A percentile compares a stretch with the other conserved stretches of the same genome.
Evolutionary conservation across 1,140 invertebrate species (phyloP).

Genomic region (Aphis gossypii): DNA sequence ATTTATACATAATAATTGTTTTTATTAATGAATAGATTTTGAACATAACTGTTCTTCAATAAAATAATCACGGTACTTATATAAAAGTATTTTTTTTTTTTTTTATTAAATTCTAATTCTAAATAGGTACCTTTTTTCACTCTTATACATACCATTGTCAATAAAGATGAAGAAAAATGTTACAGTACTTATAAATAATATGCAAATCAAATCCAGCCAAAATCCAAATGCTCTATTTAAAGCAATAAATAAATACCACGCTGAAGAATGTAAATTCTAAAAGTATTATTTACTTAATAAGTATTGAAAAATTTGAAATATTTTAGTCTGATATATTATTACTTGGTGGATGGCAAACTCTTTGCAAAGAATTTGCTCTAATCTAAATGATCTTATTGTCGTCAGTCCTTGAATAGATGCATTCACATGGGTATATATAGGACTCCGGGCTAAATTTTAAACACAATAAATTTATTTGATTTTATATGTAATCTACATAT

Average conservation of each 20-base stretch:
- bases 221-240: conserved; percentile 85
- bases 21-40: too few species aligned
- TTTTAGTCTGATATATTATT: background rate
- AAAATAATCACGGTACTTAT: too few species aligned
- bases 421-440: conserved; percentile 87
- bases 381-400: conserved; percentile 86
- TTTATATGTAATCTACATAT: conserved; percentile 14
- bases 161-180: conserved; percentile 76
- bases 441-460: conserved; percentile 71
- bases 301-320: too few species aligned
- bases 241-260: conserved; percentile 77
- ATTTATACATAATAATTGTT: too few species aligned
- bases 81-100: too few species aligned
- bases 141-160: conserved; percentile 62
- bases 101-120: conserved; percentile 61
- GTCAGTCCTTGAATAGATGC: conserved; percentile 86
- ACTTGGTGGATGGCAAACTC: conserved; percentile 84
- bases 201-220: conserved; percentile 80
- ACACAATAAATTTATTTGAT: too few species aligned
- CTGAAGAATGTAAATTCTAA: conserved; percentile 72
- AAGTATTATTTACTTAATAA: background rate
- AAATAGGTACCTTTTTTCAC: background rate
- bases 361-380: conserved; percentile 78
- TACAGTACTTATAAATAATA: conserved; percentile 74
- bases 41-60: too few species aligned